Percentiles rank a stretch among this genome's conserved stretches.
Conservation (phyloP, 1,140 invertebrate genomes). For the Drosophila orena region DNA sequence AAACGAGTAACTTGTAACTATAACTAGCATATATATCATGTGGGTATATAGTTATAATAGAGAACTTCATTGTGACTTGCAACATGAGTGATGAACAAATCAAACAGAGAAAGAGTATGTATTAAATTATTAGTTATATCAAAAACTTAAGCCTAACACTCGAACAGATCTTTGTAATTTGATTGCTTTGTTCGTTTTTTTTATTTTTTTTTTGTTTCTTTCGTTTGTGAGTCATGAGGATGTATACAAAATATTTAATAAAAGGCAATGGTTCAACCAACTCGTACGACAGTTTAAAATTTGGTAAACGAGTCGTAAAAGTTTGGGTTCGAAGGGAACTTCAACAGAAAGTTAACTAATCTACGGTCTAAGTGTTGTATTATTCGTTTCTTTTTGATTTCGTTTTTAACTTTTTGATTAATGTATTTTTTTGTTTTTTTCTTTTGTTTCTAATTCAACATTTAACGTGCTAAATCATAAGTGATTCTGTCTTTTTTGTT, state of each 20-base stretch:
- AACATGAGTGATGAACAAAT: conserved; percentile 74
- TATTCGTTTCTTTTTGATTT: conserved; percentile 35
- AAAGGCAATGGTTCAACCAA: conserved; percentile 39
- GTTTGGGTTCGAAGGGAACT: conserved; percentile 23
- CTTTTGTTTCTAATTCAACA: conserved; percentile 61
- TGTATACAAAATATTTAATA: conserved; percentile 57
- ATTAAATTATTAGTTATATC: conserved; percentile 44
- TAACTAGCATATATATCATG: conserved; percentile 39
- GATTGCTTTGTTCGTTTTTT: conserved; percentile 2
- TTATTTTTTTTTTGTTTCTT: conserved; percentile 19
- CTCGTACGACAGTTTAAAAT: conserved; percentile 68
- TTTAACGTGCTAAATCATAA: conserved; percentile 66
- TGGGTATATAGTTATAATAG: conserved; percentile 39
- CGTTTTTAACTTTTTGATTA: conserved; percentile 7
- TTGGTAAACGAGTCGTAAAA: conserved; percentile 61
- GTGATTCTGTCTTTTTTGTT: conserved; percentile 68
- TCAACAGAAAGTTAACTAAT: conserved; percentile 57
- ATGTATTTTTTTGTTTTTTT: neutral
- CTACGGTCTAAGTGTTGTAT: conserved; percentile 42
- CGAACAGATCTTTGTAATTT: conserved; percentile 36
- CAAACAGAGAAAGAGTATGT: conserved; percentile 70
- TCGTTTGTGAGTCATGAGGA: conserved; percentile 42
- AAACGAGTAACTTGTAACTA: conserved; percentile 72
- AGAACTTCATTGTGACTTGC: conserved; percentile 80
- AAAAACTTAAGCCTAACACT: conserved; percentile 45